These are phyloP conservation scores for Catharus minimus DNA, from an alignment of 2,113 vertebrate species.

Conservation along the genomic window DNA sequence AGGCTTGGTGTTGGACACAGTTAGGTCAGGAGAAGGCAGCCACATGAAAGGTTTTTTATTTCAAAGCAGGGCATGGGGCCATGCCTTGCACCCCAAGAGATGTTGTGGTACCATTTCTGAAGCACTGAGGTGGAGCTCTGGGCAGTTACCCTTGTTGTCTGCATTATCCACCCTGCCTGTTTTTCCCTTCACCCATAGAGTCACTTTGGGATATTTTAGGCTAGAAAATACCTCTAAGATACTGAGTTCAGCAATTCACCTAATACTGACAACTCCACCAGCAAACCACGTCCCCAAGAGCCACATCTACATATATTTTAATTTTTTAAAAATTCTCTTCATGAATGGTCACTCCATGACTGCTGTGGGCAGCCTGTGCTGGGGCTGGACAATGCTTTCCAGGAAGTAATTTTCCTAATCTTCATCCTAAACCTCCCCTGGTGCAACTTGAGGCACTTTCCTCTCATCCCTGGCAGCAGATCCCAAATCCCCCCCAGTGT, in stretches of 20 bases:
- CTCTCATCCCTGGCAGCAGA: neutral
- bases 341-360: neutral
- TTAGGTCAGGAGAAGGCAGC: neutral
- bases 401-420: neutral
- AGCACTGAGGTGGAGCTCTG: neutral
- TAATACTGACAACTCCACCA: neutral
- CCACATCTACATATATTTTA: neutral
- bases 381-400: neutral
- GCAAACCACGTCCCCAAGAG: neutral
- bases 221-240: neutral
- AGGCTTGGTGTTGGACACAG: neutral
- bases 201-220: no score
- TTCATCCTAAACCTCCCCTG: neutral
- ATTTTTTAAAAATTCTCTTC: neutral
- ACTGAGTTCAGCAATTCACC: neutral
- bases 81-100: neutral
- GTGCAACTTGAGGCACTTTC: neutral
- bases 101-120: neutral
- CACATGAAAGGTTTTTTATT: neutral
- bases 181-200: neutral
- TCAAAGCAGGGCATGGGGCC: neutral
- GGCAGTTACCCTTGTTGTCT: neutral
- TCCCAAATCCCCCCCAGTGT: accelerated
- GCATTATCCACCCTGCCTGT: accelerated
- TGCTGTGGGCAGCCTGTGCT: neutral